A percentile compares a stretch with the other conserved stretches of the same genome.
phyloP scores from a whole-genome alignment of 2,113 vertebrate genomes.

The Nipponia nippon region DNA sequence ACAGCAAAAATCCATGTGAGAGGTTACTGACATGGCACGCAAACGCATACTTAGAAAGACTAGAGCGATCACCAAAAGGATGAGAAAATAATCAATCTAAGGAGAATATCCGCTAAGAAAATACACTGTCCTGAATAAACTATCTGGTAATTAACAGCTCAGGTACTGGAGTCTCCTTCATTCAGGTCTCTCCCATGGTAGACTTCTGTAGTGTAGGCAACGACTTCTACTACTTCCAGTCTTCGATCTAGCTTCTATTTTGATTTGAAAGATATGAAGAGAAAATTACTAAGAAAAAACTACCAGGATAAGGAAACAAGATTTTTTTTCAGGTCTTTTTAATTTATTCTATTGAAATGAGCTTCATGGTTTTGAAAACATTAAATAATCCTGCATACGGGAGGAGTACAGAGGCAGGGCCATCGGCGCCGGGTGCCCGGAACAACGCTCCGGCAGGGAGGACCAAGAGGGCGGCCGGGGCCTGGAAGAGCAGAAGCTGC shows the following conservation, averaged over 20 bases:
- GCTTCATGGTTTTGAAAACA: background rate
- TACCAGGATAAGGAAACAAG: background rate
- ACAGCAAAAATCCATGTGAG: constrained; percentile 69
- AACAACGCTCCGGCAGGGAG: background rate
- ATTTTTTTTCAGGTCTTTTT: background rate
- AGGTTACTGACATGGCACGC: constrained; percentile 64
- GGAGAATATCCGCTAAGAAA: background rate
- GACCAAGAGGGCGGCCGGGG: background rate
- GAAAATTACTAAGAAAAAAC: background rate
- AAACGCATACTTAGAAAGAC: background rate
- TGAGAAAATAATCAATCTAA: background rate
- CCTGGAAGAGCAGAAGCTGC: background rate
- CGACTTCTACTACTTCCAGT: background rate
- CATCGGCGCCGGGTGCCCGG: fast-evolving
- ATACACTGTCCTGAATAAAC: background rate
- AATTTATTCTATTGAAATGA: background rate
- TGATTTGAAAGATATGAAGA: background rate
- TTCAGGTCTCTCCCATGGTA: background rate
- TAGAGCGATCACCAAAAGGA: background rate
- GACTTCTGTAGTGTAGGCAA: background rate
- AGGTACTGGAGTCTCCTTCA: background rate
- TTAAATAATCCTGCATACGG: background rate
- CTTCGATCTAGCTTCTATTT: constrained; percentile 14
- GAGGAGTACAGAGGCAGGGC: background rate
- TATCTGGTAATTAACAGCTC: background rate